A percentile compares a stretch with the other conserved stretches of the same genome.
Conservation (phyloP, 2,113 vertebrate genomes). For the Proteles cristata region DNA sequence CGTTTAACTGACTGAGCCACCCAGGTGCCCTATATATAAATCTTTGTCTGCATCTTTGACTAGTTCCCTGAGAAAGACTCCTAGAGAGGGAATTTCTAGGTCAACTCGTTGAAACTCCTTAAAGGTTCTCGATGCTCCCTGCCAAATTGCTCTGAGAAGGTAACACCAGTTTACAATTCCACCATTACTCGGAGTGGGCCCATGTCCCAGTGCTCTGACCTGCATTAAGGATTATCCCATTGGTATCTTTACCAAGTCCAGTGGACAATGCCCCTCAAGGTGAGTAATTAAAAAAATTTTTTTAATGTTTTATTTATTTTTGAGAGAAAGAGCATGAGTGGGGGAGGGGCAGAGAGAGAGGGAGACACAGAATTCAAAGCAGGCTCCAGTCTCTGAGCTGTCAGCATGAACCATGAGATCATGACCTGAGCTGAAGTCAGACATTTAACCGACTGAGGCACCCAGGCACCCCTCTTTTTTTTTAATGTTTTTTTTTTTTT, state of each 20-base stretch:
- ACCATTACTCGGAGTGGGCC: neutral
- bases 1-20: too few relatives aligned
- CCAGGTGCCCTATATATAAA: neutral
- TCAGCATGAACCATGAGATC: too few relatives aligned
- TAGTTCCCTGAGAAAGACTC: conserved; percentile 36
- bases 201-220: neutral
- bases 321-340: too few relatives aligned
- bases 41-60: conserved; percentile 37
- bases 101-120: neutral
- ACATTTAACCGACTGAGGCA: too few relatives aligned
- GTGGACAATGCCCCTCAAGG: neutral
- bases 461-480: too few relatives aligned
- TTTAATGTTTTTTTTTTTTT: too few relatives aligned
- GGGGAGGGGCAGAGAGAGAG: too few relatives aligned
- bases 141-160: conserved; percentile 4
- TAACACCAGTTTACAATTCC: neutral
- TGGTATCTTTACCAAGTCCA: neutral
- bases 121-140: neutral
- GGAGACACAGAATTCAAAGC: too few relatives aligned
- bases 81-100: conserved; percentile 7
- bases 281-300: neutral
- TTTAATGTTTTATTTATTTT: too few relatives aligned
- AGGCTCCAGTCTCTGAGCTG: too few relatives aligned
- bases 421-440: too few relatives aligned
- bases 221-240: neutral